A percentile compares a stretch with the other conserved stretches of the same genome.
phyloP scores from a whole-genome alignment of 1,140 invertebrate genomes.

The Eriocheir sinensis region DNA sequence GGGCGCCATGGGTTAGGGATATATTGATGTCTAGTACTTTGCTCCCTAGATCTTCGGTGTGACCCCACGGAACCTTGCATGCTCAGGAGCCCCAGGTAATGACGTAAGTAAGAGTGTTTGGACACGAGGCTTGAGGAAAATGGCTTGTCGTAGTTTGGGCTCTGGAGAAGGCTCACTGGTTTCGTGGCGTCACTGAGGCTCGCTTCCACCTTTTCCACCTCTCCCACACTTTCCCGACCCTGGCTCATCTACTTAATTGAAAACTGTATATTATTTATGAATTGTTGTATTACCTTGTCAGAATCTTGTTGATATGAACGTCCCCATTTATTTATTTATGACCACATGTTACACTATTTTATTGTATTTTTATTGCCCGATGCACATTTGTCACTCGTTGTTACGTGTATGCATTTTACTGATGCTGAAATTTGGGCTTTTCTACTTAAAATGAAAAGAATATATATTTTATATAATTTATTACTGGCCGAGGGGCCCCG shows the following conservation, averaged over 20 bases:
- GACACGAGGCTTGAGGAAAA: background rate
- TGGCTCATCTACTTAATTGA: conserved; percentile 20
- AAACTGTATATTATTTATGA: conserved; percentile 15
- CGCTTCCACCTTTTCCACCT: background rate
- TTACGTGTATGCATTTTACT: background rate
- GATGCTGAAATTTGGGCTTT: conserved; percentile 31
- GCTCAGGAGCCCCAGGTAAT: background rate
- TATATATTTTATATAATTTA: conserved; percentile 74
- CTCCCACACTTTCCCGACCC: background rate
- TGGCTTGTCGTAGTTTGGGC: background rate
- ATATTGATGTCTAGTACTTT: background rate
- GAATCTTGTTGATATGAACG: conserved; percentile 16
- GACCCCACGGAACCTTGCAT: background rate
- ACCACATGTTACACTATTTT: background rate
- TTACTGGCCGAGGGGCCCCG: conserved; percentile 61
- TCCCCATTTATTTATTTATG: conserved; percentile 7
- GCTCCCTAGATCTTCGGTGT: background rate
- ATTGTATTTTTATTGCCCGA: background rate
- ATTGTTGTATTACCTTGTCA: conserved; percentile 15
- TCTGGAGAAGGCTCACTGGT: background rate
- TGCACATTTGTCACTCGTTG: background rate
- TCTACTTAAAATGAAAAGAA: conserved; percentile 68
- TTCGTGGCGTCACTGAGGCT: background rate
- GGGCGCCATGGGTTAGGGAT: background rate
- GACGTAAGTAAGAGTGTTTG: background rate